phyloP scores from a whole-genome alignment of 2,888 invertebrate genomes.

The Tenodera sinensis region DNA sequence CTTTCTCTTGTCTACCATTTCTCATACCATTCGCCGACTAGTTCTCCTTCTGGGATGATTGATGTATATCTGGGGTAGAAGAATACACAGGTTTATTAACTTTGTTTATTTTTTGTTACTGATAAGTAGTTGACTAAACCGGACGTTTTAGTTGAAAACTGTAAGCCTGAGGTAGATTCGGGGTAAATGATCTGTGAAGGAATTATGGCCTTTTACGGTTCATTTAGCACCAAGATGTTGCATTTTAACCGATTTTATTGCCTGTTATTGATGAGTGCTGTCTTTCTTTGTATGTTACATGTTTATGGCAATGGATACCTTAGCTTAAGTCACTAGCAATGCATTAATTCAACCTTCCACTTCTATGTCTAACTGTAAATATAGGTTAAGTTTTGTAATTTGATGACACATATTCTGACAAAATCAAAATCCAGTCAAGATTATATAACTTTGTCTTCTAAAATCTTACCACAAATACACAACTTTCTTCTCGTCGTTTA shows the following conservation, averaged over 20 bases:
- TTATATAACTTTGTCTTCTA: too few relatives aligned
- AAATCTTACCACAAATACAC: too few relatives aligned
- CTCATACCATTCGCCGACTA: background rate
- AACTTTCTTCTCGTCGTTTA: too few relatives aligned
- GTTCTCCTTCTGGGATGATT: background rate
- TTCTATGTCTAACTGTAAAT: too few relatives aligned
- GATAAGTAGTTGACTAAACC: background rate
- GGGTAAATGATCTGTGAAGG: background rate
- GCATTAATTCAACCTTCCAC: too few relatives aligned
- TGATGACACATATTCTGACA: too few relatives aligned
- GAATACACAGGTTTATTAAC: background rate
- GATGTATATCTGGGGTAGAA: background rate
- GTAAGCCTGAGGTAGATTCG: background rate
- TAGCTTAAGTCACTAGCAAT: too few relatives aligned
- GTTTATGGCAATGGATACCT: too few relatives aligned
- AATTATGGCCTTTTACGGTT: background rate
- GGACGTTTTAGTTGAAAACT: background rate
- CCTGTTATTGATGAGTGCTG: background rate
- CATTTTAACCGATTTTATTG: background rate
- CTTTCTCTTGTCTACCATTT: background rate
- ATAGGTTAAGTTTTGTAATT: too few relatives aligned
- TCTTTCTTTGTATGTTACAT: too few relatives aligned
- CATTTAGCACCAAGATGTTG: background rate
- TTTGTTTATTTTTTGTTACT: background rate
- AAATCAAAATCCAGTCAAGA: too few relatives aligned